Evolutionary conservation across 2,113 vertebrate genomes (phyloP).

Genomic region (Malurus melanocephalus): DNA sequence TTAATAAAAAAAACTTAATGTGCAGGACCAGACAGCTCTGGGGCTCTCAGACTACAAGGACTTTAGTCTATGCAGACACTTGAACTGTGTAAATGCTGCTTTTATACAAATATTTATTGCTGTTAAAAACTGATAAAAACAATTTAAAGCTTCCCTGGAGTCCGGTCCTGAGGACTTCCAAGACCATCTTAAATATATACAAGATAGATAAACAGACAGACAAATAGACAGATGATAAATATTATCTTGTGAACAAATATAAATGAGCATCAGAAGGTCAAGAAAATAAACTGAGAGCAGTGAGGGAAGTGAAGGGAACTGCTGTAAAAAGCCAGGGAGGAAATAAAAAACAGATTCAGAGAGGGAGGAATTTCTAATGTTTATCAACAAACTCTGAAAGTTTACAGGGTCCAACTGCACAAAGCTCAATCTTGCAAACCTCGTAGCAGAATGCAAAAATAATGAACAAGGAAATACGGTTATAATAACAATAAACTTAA

Average conservation of each 20-base stretch:
- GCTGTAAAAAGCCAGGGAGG: background rate
- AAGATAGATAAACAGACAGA: background rate
- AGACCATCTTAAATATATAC: background rate
- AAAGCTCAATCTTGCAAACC: background rate
- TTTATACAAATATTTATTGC: background rate
- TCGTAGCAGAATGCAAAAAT: background rate
- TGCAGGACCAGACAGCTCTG: background rate
- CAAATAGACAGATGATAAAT: background rate
- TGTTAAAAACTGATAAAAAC: background rate
- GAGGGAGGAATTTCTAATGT: background rate
- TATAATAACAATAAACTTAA: background rate
- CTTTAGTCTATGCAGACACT: background rate
- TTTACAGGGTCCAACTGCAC: background rate
- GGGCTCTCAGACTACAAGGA: background rate
- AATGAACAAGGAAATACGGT: background rate
- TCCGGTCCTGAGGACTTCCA: background rate
- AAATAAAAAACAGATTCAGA: background rate
- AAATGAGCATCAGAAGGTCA: background rate
- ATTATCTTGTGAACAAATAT: background rate
- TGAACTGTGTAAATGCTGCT: background rate
- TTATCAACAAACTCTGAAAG: background rate
- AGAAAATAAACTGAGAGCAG: background rate
- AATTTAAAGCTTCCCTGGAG: background rate
- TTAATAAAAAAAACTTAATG: background rate
- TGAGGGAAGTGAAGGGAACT: background rate